These are phyloP conservation scores for Stichopus horrens DNA, from an alignment of 53 echinoderm and acorn worm genomes.

Conservation along the genomic window DNA sequence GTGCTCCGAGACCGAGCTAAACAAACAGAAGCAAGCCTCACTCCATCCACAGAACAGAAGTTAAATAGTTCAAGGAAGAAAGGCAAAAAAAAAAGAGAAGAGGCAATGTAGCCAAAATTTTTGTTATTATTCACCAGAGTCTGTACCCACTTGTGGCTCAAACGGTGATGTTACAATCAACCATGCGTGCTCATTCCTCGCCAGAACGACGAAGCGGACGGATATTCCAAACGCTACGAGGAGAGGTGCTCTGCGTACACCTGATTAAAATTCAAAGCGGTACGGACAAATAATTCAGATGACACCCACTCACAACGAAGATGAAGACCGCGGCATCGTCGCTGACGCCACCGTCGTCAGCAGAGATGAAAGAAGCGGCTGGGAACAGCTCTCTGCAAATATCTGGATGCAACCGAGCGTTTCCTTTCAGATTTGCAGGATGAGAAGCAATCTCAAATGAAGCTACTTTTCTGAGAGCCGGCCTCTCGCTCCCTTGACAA, in stretches of 20 bases:
- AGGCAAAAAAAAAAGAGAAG: too few relatives aligned
- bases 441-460: constrained; percentile 24
- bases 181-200: not conserved
- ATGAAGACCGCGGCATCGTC: not conserved
- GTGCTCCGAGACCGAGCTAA: not conserved
- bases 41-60: not conserved
- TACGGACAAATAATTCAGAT: not conserved
- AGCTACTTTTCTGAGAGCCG: not conserved
- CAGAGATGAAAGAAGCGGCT: not conserved
- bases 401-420: constrained; percentile 6
- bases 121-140: not conserved
- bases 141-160: not conserved
- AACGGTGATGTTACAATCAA: not conserved
- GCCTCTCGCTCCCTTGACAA: not conserved
- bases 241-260: not conserved
- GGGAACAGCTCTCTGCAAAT: constrained; percentile 15
- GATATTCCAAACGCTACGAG: not conserved
- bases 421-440: constrained; percentile 4
- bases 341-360: too few relatives aligned
- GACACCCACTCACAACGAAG: not conserved
- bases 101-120: too few relatives aligned
- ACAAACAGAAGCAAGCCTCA: not conserved
- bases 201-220: not conserved
- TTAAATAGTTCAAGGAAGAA: not conserved
- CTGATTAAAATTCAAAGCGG: not conserved